Conservation (phyloP, 2,797 vertebrate genomes). For the Corythornis leucogaster region DNA sequence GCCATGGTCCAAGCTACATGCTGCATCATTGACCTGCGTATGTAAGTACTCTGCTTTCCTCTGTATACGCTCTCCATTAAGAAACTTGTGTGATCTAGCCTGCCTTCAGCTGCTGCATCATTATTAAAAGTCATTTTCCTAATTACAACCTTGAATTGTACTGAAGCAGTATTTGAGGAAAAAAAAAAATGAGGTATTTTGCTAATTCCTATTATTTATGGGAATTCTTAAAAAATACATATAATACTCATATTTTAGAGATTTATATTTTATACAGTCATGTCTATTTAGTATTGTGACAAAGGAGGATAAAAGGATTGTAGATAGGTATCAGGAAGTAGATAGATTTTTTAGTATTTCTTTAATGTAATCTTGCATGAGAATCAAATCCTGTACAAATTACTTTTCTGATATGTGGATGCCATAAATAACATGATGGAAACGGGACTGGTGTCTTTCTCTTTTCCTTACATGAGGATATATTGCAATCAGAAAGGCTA, state of each 20-base stretch:
- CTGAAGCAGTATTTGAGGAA: background rate
- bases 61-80: background rate
- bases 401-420: slow-evolving; percentile 1
- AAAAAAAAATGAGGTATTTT: background rate
- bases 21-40: background rate
- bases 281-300: background rate
- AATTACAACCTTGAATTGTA: background rate
- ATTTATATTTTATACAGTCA: background rate
- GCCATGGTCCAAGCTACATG: background rate
- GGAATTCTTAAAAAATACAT: background rate
- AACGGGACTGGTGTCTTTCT: background rate
- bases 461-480: background rate
- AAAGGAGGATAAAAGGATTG: slow-evolving; percentile 21
- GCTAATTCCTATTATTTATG: background rate
- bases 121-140: background rate
- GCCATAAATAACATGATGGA: slow-evolving; percentile 2
- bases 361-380: background rate
- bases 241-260: background rate
- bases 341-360: slow-evolving; percentile 19
- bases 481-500: background rate
- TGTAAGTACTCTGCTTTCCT: background rate
- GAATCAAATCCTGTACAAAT: slow-evolving; percentile 27
- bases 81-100: background rate
- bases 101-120: background rate
- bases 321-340: slow-evolving; percentile 5